Evolutionary conservation across 1,140 invertebrate genomes (phyloP), one percentile per base, ranked within the genome.

Genomic region (Penaeus japonicus): DNA sequence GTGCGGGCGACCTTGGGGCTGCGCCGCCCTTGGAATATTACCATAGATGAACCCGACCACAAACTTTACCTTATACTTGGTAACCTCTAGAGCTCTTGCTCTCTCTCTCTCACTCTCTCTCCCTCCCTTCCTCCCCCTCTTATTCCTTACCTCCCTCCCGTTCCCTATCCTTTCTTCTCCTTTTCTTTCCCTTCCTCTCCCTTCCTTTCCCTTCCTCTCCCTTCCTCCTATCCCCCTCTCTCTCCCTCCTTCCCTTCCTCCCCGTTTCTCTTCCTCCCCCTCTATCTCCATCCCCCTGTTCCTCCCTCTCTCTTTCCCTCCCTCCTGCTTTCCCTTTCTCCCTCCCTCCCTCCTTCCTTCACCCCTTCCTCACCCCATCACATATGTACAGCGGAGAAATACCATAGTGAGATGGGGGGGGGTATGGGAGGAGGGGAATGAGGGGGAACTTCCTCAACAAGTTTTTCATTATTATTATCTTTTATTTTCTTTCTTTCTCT

Each of bases 231-330:
- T 32, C n/a, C 2, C n/a, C 18, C 20, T 32, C 73, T 32, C 12
- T 22, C 35, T 81, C 18, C n/a, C 39, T 53, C 4, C 3, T 17
- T 55, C 47, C 30, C 22, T 57, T 12, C 35, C 53, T 59, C 54
- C 17, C 53, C 35, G 54, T 82, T n/a, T 55, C 47, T 35, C 80
- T 59, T 54, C 35, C 55, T 62, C 55, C 30, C 55, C 27, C 24
- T 62, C 24, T 59, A n/a, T 82, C 55, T 62, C 80, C 59, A 15
- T 79, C 77, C n/a, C 77, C 47, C 39, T 79, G 17, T 24, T 35
- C 47, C 77, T 79, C 77, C n/a, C 39, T 79, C 77, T 79, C 39
- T 53, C 77, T 79, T 20, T 79, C 77, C n/a, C 77, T 79, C 77
- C 47, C 77, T 53, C 35, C 22, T 32, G 35, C 75, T 47, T 32